Percentiles rank a stretch among this genome's conserved stretches.
phyloP scores from a whole-genome alignment of 2,797 vertebrate species.

The Darevskia nairensis region DNA sequence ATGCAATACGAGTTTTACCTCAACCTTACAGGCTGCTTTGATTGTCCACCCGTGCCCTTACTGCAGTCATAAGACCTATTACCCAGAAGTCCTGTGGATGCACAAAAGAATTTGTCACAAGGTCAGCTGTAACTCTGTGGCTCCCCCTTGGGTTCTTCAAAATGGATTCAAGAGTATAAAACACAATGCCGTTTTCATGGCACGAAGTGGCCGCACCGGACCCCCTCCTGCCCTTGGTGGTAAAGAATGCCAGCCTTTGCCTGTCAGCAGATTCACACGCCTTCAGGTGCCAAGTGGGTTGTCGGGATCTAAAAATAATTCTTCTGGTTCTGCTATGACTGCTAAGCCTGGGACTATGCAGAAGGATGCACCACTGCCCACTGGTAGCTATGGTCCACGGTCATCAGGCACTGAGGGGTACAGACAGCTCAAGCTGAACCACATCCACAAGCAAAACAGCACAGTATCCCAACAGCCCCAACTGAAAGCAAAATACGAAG shows the following conservation, averaged over 20 bases:
- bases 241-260: slow-evolving; percentile 92
- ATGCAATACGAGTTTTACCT: slow-evolving; percentile 70
- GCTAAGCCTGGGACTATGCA: slow-evolving; percentile 49
- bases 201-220: slow-evolving; percentile 89
- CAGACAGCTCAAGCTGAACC: slow-evolving; percentile 76
- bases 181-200: slow-evolving; percentile 78
- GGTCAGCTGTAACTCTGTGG: slow-evolving; percentile 85
- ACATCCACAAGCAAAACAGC: slow-evolving; percentile 68
- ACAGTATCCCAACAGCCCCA: slow-evolving; percentile 64
- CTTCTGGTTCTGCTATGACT: slow-evolving; percentile 65
- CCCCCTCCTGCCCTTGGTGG: slow-evolving; percentile 93
- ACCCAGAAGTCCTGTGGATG: slow-evolving; percentile 98
- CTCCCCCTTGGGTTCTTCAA: slow-evolving; percentile 90
- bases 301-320: slow-evolving; percentile 71
- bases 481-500: slow-evolving; percentile 79
- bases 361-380: slow-evolving; percentile 59
- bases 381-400: slow-evolving; percentile 64
- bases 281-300: slow-evolving; percentile 83
- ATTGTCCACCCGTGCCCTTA: slow-evolving; percentile 90
- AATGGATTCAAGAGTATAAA: slow-evolving; percentile 83
- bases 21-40: slow-evolving; percentile 79
- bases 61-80: slow-evolving; percentile 90
- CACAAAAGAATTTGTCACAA: slow-evolving; percentile 94
- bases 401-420: slow-evolving; percentile 64
- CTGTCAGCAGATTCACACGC: slow-evolving; percentile 83